Conservation (phyloP, 2,888 invertebrate genomes). For the Ectobius pallidus region DNA sequence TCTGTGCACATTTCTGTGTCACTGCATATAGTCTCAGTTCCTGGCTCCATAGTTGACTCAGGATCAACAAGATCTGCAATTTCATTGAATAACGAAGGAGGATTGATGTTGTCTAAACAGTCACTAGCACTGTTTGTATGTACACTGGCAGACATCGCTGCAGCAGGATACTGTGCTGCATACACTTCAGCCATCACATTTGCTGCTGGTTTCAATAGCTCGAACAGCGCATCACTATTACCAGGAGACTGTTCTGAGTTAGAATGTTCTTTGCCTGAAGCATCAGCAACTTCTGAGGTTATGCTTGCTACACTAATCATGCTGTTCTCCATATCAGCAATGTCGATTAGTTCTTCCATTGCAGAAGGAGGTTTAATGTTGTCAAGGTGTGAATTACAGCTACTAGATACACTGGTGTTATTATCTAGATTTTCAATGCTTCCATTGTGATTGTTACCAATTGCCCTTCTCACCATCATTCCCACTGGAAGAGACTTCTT, state of each 20-base stretch:
- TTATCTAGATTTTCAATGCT: constrained; percentile 69
- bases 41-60: constrained; percentile 54
- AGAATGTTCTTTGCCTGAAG: constrained; percentile 57
- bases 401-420: constrained; percentile 61
- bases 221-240: constrained; percentile 41
- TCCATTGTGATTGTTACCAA: constrained; percentile 62
- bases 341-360: constrained; percentile 65
- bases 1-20: constrained; percentile 64
- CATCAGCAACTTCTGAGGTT: constrained; percentile 76
- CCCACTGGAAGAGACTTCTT: constrained; percentile 75
- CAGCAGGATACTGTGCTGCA: constrained; percentile 25
- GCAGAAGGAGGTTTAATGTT: constrained; percentile 84
- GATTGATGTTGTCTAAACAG: constrained; percentile 69
- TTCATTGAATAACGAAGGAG: constrained; percentile 74
- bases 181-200: constrained; percentile 48
- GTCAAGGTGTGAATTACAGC: constrained; percentile 70
- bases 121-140: constrained; percentile 59
- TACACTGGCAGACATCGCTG: constrained; percentile 25
- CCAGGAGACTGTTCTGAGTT: constrained; percentile 51
- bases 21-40: constrained; percentile 61
- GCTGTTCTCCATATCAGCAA: constrained; percentile 76
- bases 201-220: constrained; percentile 59
- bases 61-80: constrained; percentile 65
- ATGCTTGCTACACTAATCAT: constrained; percentile 86
- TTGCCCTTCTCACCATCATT: constrained; percentile 70